A percentile compares a stretch with the other conserved stretches of the same genome.
Evolutionary conservation across 2,888 invertebrate genomes (phyloP).

Genomic region (Himalopsyche kuldschensis): DNA sequence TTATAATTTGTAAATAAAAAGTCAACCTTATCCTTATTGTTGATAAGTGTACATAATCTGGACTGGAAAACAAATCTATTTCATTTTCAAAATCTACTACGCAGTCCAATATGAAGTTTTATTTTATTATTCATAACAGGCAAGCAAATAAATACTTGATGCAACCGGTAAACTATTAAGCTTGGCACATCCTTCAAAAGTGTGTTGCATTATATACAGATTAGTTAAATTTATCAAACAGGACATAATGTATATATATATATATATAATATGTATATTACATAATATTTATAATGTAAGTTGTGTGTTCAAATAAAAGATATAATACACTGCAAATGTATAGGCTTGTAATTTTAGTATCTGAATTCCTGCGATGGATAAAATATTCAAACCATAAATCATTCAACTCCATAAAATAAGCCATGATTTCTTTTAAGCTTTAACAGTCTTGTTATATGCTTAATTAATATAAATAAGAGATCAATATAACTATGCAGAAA

Average conservation of each 20-base stretch:
- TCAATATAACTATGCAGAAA: too few species aligned
- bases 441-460: too few species aligned
- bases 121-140: constrained; percentile 38
- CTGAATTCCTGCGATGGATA: background rate
- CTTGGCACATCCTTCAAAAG: background rate
- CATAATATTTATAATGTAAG: background rate
- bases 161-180: background rate
- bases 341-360: background rate
- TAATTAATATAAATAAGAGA: too few species aligned
- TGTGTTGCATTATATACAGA: background rate
- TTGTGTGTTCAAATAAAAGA: background rate
- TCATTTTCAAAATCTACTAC: too few species aligned
- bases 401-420: too few species aligned
- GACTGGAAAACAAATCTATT: too few species aligned
- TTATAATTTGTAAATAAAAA: too few species aligned
- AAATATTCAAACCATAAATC: too few species aligned
- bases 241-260: background rate
- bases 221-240: background rate
- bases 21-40: too few species aligned
- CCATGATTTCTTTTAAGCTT: too few species aligned
- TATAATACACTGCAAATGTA: background rate
- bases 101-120: too few species aligned
- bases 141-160: constrained; percentile 33
- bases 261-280: background rate
- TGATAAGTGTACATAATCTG: too few species aligned